These are phyloP conservation scores for Allolobophora icterica DNA, from an alignment of 2,888 invertebrate genomes.

Conservation along the genomic window DNA sequence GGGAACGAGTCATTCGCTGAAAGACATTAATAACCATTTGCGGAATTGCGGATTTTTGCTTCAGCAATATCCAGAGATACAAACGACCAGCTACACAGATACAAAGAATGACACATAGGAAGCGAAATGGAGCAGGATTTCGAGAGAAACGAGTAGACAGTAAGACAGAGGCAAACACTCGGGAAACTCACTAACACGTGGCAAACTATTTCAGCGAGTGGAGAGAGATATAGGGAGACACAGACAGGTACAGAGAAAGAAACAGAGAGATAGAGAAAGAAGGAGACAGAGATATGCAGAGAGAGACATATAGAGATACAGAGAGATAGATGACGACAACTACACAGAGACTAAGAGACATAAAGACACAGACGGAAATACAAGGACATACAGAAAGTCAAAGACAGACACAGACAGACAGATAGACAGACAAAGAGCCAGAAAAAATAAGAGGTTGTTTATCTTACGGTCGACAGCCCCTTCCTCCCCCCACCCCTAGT, in stretches of 20 bases:
- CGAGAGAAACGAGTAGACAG: neutral
- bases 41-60: neutral
- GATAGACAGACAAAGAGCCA: too few relatives aligned
- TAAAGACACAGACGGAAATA: too few relatives aligned
- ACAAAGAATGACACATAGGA: neutral
- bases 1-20: neutral
- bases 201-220: too few relatives aligned
- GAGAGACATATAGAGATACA: too few relatives aligned
- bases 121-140: neutral
- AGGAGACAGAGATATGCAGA: too few relatives aligned
- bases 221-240: too few relatives aligned
- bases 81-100: neutral
- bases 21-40: neutral
- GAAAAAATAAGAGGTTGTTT: neutral
- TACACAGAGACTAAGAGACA: too few relatives aligned
- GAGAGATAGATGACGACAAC: too few relatives aligned
- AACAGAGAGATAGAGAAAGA: neutral
- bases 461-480: neutral
- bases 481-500: neutral
- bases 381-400: too few relatives aligned
- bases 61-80: neutral
- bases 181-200: too few relatives aligned
- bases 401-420: too few relatives aligned
- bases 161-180: too few relatives aligned
- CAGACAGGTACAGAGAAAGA: neutral